A percentile compares a stretch with the other conserved stretches of the same genome.
Conservation (phyloP, 2,888 invertebrate genomes). For the Lordiphosa andalusiaca region DNA sequence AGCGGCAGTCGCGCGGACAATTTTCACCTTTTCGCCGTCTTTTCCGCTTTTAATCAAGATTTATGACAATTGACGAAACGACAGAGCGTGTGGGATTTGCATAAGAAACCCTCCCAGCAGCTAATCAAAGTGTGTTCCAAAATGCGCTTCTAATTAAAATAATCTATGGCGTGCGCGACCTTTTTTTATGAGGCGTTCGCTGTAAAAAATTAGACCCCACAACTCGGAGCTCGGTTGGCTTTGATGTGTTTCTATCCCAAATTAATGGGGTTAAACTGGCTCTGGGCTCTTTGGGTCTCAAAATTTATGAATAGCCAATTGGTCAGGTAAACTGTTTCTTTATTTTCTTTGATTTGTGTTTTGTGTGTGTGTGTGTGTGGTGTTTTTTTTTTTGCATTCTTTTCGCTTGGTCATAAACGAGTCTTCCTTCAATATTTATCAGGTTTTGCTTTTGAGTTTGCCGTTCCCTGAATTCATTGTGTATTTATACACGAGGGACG, state of each 20-base stretch:
- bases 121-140: conserved; percentile 48
- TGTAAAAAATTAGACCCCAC: background rate
- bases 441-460: conserved; percentile 2
- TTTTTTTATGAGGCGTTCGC: background rate
- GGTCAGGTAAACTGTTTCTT: conserved; percentile 10
- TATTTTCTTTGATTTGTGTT: conserved; percentile 6
- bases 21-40: conserved; percentile 64
- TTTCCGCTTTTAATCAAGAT: conserved; percentile 70
- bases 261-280: background rate
- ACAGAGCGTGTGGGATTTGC: conserved; percentile 35
- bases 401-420: conserved; percentile 6
- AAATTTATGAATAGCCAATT: conserved; percentile 10
- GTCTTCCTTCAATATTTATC: conserved; percentile 8
- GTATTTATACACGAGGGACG: no score
- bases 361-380: background rate
- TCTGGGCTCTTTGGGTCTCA: background rate
- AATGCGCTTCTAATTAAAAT: conserved; percentile 60
- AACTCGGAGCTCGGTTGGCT: background rate
- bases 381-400: conserved; percentile 2
- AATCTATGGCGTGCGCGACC: conserved; percentile 5
- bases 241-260: background rate
- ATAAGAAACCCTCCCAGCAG: conserved; percentile 30
- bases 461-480: background rate
- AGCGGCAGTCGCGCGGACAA: conserved; percentile 46
- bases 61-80: conserved; percentile 67